phyloP scores from a whole-genome alignment of 2,888 invertebrate genomes.

The Globia sparganii region DNA sequence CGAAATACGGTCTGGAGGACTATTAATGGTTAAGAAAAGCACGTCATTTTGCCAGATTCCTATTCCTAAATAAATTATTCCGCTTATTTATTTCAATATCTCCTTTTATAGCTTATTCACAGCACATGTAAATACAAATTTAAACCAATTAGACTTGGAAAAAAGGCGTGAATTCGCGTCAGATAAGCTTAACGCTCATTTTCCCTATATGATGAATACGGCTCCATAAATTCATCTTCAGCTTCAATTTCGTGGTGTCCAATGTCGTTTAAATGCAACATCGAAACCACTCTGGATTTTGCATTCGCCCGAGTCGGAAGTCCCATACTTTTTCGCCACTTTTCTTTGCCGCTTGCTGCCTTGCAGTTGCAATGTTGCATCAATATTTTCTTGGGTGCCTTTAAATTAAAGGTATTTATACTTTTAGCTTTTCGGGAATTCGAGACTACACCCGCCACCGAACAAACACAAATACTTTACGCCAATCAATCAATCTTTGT shows the following conservation, averaged over 20 bases:
- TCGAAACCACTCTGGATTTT: neutral
- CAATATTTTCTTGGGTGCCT: neutral
- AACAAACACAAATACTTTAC: too few species aligned
- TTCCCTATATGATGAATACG: constrained; percentile 25
- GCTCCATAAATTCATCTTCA: constrained; percentile 19
- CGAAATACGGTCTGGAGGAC: neutral
- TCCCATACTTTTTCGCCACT: neutral
- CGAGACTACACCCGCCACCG: too few species aligned
- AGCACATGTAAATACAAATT: constrained; percentile 7
- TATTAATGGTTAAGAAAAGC: neutral
- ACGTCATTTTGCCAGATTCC: neutral
- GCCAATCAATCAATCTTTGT: too few species aligned
- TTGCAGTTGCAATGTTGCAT: constrained; percentile 5
- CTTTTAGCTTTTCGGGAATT: neutral
- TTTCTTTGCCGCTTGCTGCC: neutral
- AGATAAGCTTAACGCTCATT: constrained; percentile 49
- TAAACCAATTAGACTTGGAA: constrained; percentile 38
- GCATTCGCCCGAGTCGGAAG: neutral
- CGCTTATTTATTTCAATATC: constrained; percentile 39
- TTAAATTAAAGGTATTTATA: constrained; percentile 1
- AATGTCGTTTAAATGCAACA: neutral
- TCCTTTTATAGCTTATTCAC: constrained; percentile 37
- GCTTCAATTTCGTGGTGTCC: constrained; percentile 32
- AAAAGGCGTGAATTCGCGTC: constrained; percentile 25
- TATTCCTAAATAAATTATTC: constrained; percentile 30